These are phyloP conservation scores for Melanotus villosus DNA, from an alignment of 2,888 invertebrate species.

Conservation along the genomic window DNA sequence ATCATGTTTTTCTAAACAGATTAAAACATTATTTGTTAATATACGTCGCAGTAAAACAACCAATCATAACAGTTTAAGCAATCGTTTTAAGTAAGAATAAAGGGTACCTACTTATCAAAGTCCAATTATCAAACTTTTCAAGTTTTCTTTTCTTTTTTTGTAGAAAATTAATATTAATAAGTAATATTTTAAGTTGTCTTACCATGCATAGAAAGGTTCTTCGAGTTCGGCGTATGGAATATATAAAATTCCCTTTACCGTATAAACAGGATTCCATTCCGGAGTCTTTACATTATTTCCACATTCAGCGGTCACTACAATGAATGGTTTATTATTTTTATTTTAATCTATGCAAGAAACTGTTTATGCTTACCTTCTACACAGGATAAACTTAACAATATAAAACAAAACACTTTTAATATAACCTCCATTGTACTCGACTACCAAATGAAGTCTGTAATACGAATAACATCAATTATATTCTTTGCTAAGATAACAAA, in stretches of 20 bases:
- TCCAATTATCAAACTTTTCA: too few species aligned
- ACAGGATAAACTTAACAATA: background rate
- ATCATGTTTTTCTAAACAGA: too few species aligned
- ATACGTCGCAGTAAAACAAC: too few species aligned
- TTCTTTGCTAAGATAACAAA: background rate
- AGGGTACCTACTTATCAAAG: too few species aligned
- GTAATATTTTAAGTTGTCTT: too few species aligned
- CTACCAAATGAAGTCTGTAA: background rate
- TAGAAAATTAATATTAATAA: background rate
- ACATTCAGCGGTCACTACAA: too few species aligned
- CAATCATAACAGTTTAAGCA: too few species aligned
- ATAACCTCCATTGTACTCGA: background rate
- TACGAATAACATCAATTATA: background rate
- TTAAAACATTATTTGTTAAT: too few species aligned
- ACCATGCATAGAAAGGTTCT: slow-evolving; percentile 93
- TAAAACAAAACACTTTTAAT: slow-evolving; percentile 11
- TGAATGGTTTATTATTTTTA: too few species aligned
- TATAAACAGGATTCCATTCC: slow-evolving; percentile 80
- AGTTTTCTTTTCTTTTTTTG: too few species aligned
- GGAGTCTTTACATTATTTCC: slow-evolving; percentile 66
- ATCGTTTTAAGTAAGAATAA: too few species aligned
- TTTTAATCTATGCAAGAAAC: too few species aligned
- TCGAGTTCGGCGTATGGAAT: slow-evolving; percentile 95
- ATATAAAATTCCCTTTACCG: slow-evolving; percentile 82
- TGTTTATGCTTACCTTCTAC: slow-evolving; percentile 19